These are phyloP conservation scores for Alethe castanea DNA, from an alignment of 2,113 vertebrate species.

Conservation along the genomic window DNA sequence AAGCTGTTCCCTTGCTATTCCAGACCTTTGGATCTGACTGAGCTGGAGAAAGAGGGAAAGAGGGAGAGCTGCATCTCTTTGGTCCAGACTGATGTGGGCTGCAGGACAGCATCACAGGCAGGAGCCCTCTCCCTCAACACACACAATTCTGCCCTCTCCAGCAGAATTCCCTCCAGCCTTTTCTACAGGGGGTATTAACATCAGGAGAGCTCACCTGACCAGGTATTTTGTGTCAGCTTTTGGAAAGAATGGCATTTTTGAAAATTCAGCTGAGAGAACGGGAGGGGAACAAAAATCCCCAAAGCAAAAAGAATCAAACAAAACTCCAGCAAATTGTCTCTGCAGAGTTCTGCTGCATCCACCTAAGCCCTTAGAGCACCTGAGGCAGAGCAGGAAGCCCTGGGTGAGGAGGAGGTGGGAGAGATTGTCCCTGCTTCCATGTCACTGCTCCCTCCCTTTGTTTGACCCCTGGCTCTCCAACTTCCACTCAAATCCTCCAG, in stretches of 20 bases:
- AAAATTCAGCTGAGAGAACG: not conserved
- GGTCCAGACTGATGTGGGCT: not conserved
- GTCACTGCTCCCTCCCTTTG: not conserved
- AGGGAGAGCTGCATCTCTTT: not conserved
- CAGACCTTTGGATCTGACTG: not conserved
- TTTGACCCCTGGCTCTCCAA: not conserved
- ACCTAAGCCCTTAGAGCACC: not conserved
- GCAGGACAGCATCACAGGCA: not conserved
- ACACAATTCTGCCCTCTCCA: not conserved
- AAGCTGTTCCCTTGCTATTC: not conserved
- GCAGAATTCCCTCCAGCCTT: not conserved
- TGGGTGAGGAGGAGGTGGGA: not conserved
- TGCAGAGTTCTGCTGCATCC: not conserved
- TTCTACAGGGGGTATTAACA: fast-evolving
- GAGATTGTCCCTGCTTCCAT: not conserved
- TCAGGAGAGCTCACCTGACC: not conserved
- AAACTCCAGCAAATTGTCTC: not conserved
- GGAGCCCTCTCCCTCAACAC: not conserved
- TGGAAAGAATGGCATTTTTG: not conserved
- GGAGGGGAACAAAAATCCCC: not conserved
- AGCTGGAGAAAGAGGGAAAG: not conserved
- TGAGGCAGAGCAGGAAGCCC: not conserved
- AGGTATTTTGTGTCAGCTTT: not conserved
- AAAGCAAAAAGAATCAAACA: not conserved
- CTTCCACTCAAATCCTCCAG: not conserved